Conservation (phyloP, 2,888 invertebrate species). For the Drosophila emarginata region DNA sequence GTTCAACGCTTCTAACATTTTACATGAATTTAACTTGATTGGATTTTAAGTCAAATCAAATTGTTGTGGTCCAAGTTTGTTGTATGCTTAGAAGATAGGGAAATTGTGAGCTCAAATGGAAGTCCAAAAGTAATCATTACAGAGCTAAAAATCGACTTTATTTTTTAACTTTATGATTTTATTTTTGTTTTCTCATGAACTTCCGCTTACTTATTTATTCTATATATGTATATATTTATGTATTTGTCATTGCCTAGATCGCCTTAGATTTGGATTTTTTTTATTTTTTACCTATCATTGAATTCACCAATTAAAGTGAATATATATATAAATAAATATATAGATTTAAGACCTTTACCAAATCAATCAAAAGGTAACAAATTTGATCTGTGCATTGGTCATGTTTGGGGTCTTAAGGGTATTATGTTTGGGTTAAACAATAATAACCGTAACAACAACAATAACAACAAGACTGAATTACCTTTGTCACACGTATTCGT, state of each 20-base stretch:
- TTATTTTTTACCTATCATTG: constrained; percentile 69
- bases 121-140: neutral
- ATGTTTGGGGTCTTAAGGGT: constrained; percentile 36
- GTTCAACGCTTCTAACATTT: constrained; percentile 40
- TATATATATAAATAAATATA: neutral
- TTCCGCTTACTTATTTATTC: neutral
- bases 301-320: constrained; percentile 64
- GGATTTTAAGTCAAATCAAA: constrained; percentile 51
- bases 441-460: constrained; percentile 4
- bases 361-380: constrained; percentile 65
- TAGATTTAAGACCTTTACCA: constrained; percentile 52
- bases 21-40: constrained; percentile 63
- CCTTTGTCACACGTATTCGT: constrained; percentile 40
- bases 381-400: constrained; percentile 23
- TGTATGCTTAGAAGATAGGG: neutral
- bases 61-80: constrained; percentile 18
- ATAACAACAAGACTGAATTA: neutral
- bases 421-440: constrained; percentile 33
- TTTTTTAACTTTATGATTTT: too few species aligned
- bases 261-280: constrained; percentile 51
- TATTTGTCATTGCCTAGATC: constrained; percentile 43
- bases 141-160: too few species aligned
- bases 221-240: neutral
- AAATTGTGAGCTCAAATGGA: neutral
- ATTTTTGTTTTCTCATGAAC: neutral